Base-by-base conservation (phyloP, 37 sponge, comb jelly and placozoan genomes). In the Halisarca cf. caerulea region DNA sequence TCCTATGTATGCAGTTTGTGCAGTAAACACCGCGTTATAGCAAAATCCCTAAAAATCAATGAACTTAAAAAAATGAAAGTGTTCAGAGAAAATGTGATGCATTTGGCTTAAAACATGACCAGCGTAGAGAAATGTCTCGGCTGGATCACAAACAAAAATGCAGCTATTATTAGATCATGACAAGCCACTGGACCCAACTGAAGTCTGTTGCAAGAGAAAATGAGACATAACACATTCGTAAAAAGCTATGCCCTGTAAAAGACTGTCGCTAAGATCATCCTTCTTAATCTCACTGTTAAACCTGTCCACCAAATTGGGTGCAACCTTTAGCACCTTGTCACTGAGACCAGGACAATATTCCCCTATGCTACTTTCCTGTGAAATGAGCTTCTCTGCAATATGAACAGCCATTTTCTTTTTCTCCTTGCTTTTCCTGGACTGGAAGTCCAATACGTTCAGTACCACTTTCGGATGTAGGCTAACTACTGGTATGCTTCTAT, bases 231-330 rank as follows among this genome's bases (percentile, higher is more conserved):
- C 21, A 35, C 83, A 82, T 82, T 82, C 83, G 34, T 61, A 82
- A 36, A 82, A 82, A 21, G 83, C 68, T 37, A 82, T 41, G 0
- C 44, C 83, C 40, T 82, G 83, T 0, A 82, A 42, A 24, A 82
- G 23, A 36, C 68, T 37, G 7, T 82, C 83, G 39, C 83, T 40
- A 1, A 61, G 32, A 27, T 82, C 83, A 61, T 82, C 83, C n/a
- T 61, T 25, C 42, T 82, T 82, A 20, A 2, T 82, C 42, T 82
- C 66, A 4, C n/a, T 74, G 21, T 18, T 3, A 38, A 40, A 74
- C 45, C 1, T 37, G 1, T 74, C 45, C 20, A 43, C n/a, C 0
- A 40, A n/a, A 43, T 36, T n/a, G 21, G 30, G 1, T 18, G 24
- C 38, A 3, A 74, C 21, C 36, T 23, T 40, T 41, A 74, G 25